Base-by-base conservation (phyloP, 1,140 invertebrate genomes). In the Drosophila nigromelanica region DNA sequence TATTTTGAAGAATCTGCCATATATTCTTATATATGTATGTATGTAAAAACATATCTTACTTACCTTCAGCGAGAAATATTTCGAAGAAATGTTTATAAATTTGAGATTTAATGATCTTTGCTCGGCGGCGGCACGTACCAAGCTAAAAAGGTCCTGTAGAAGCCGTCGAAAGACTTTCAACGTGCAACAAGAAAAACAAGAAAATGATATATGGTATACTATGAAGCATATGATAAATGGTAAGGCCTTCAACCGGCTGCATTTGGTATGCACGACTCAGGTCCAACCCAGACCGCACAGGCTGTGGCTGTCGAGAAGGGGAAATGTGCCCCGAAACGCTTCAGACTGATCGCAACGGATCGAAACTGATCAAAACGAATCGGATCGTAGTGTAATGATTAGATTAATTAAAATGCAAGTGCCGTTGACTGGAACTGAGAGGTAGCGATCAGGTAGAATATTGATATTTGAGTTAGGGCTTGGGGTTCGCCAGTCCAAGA, bases 81-180 rank as follows among this genome's bases (percentile, higher is more conserved):
- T 27, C 27, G 7, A 27, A 42, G 54, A 42, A 56, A 14, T 56
- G 4, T 24, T 14, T 14, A 24, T 5, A 1, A 10, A 5, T 8
- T 43, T 27, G 2, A 27, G 54, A 42, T 56, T n/a, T 14, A 42
- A 43, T 30, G 39, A 43, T 56, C 40, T 27, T 45, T 33, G 15
- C 10, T 58, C 43, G 54, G 39, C 54, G 54, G 42, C 40, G 42
- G 55, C 40, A 43, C 55, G 55, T 45, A 58, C 55, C 55, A 58
- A 56, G 39, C 54, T 2, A 6, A 21, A 40, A 54, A 58, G 55
- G 40, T 15, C 48, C 48, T 33, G 21, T 3, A 1, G n/a, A 51
- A 14, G 1, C 27, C 10, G n/a, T 5, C 27, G 21, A 27, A 27
- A 40, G 39, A 12, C 11, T 40, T 40, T 40, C 39, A 40, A 14